These are phyloP conservation scores for Ahaetulla prasina DNA, from an alignment of 2,113 vertebrate species.

Conservation along the genomic window DNA sequence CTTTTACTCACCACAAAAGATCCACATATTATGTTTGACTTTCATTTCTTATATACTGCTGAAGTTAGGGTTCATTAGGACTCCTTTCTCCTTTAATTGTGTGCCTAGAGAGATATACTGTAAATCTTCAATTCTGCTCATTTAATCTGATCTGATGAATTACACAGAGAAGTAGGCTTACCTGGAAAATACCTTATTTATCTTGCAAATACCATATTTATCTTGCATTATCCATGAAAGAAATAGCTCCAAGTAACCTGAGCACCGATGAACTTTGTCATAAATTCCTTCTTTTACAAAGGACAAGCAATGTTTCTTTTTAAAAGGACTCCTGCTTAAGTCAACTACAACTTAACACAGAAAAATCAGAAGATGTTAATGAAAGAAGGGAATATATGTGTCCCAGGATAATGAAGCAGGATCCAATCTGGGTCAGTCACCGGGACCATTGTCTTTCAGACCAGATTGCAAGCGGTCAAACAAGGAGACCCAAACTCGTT, in stretches of 20 bases:
- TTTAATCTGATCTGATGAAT: not conserved
- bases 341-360: not conserved
- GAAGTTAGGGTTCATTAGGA: not conserved
- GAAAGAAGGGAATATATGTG: not conserved
- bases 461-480: not conserved
- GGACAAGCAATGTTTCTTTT: not conserved
- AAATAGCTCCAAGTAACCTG: constrained; percentile 4
- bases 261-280: not conserved
- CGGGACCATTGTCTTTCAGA: not conserved
- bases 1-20: not conserved
- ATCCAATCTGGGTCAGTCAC: not conserved
- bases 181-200: not conserved
- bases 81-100: not conserved
- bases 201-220: not conserved
- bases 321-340: not conserved
- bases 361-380: not conserved
- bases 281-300: constrained; percentile 4
- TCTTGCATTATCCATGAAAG: constrained; percentile 1
- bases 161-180: not conserved
- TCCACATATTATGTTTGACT: not conserved
- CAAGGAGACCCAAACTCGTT: not conserved
- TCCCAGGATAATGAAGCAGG: not conserved
- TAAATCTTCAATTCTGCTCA: not conserved
- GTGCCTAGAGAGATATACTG: not conserved
- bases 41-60: not conserved